Evolutionary conservation across 1,140 invertebrate genomes (phyloP).

Genomic region (Lordiphosa collinella): DNA sequence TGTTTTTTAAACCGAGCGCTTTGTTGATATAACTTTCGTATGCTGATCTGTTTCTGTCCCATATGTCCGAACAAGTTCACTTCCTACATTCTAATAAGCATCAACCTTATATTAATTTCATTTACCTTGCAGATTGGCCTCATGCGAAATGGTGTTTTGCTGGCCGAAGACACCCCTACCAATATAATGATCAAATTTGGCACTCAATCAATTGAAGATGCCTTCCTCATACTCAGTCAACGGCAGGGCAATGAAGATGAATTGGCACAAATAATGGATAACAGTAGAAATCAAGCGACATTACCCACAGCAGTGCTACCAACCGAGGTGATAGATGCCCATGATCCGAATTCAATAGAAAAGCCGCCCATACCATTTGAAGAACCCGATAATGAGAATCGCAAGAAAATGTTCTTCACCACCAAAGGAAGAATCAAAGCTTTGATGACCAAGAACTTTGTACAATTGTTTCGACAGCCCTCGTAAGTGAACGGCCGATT

Average conservation of each 20-base stretch:
- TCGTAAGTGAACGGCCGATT: slow-evolving; percentile 80
- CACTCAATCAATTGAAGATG: slow-evolving; percentile 86
- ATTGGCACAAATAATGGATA: slow-evolving; percentile 43
- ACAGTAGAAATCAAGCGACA: slow-evolving; percentile 36
- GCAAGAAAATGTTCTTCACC: slow-evolving; percentile 67
- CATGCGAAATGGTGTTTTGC: slow-evolving; percentile 90
- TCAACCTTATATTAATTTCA: background rate
- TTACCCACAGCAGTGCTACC: slow-evolving; percentile 47
- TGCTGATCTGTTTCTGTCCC: too few relatives aligned
- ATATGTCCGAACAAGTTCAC: too few relatives aligned
- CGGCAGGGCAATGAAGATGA: slow-evolving; percentile 81
- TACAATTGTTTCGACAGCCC: slow-evolving; percentile 84
- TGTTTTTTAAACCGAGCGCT: too few relatives aligned
- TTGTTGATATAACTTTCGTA: too few relatives aligned
- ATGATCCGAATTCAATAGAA: slow-evolving; percentile 33
- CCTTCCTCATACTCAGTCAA: slow-evolving; percentile 86
- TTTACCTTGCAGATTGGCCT: slow-evolving; percentile 87
- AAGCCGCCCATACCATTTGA: slow-evolving; percentile 51
- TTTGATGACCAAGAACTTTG: slow-evolving; percentile 82
- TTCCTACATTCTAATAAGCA: background rate
- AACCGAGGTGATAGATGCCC: slow-evolving; percentile 60
- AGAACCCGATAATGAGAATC: slow-evolving; percentile 52
- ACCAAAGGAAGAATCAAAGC: slow-evolving; percentile 75
- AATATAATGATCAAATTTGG: slow-evolving; percentile 84
- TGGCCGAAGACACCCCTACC: slow-evolving; percentile 91